Percentiles rank a stretch among this genome's conserved stretches.
phyloP scores from a whole-genome alignment of 2,888 invertebrate species.

The Sarcophaga carnaria region DNA sequence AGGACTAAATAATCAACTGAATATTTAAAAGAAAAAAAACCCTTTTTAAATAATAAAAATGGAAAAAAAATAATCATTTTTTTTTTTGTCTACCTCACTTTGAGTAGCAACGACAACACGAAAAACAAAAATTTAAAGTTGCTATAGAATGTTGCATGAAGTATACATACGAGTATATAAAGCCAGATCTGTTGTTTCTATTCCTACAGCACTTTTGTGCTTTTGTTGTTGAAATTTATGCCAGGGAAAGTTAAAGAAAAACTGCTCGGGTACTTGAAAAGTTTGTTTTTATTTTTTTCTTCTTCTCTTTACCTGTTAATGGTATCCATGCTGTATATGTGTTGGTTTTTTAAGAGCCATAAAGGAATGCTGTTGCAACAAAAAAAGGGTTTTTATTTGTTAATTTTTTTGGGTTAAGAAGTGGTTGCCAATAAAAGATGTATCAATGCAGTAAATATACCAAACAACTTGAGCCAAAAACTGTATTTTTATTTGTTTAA shows the following conservation, averaged over 20 bases:
- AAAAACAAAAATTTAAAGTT: neutral
- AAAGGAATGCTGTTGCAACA: neutral
- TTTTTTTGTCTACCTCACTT: neutral
- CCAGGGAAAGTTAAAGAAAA: neutral
- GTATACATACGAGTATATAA: neutral
- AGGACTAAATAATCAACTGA: neutral
- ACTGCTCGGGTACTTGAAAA: neutral
- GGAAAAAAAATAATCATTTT: neutral
- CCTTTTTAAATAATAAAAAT: neutral
- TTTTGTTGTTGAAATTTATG: neutral
- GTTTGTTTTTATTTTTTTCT: neutral
- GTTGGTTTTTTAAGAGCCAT: no score
- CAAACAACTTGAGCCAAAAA: neutral
- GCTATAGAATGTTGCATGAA: neutral
- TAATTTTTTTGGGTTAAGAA: neutral
- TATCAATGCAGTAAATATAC: neutral
- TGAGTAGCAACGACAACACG: neutral
- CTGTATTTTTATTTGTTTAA: no score
- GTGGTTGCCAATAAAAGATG: neutral
- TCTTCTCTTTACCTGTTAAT: neutral
- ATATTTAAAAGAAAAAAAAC: neutral
- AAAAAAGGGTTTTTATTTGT: neutral
- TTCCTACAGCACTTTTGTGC: neutral
- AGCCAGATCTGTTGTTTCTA: neutral
- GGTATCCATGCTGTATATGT: neutral